Base-by-base conservation (phyloP, 2,888 invertebrate genomes). In the Nasonovia ribisnigri region DNA sequence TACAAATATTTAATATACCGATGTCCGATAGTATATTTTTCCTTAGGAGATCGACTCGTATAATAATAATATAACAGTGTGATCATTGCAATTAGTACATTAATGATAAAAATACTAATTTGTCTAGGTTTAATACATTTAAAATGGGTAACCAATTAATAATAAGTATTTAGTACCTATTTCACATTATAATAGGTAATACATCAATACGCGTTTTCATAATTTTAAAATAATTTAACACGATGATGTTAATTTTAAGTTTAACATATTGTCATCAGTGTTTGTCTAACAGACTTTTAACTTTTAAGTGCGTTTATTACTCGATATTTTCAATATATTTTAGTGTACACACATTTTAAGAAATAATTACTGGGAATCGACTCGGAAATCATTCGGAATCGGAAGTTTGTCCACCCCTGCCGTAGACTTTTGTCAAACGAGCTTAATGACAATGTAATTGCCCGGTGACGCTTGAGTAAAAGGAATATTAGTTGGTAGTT, bases 391-490 rank as follows among this genome's bases (percentile, higher is more conserved):
- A 36, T 77, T 36, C 2, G 20, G 20, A 3, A 36, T 77, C 36
- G 67, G n/a, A 36, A 16, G 36, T 77, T 36, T 77, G 20, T 11
- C 36, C 36, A 24, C 77, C 20, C 77, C 16, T 6, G 77, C 6
- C 36, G 4, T 20, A 42, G 29, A 57, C n/a, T 90, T 90, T 90
- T 8, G 46, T 20, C 43, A 43, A 10, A 46, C n/a, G 57, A 20
- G 42, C 46, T n/a, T 67, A 90, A 90, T 46, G 20, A 46, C n/a
- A 29, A 42, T 90, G 43, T n/a, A 46, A 90, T 67, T 90, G 11
- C 10, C 24, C 60, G 3, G 46, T 46, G 90, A 46, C 20, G 46
- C 3, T 90, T 46, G 10, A n/a, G 4, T 3, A 67, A 67, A 90
- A 77, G 16, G 20, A 67, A 77, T 67, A 16, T n/a, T 67, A 36